Evolutionary conservation across 2,888 invertebrate genomes (phyloP).

Genomic region (Chymomyza fuscimana): DNA sequence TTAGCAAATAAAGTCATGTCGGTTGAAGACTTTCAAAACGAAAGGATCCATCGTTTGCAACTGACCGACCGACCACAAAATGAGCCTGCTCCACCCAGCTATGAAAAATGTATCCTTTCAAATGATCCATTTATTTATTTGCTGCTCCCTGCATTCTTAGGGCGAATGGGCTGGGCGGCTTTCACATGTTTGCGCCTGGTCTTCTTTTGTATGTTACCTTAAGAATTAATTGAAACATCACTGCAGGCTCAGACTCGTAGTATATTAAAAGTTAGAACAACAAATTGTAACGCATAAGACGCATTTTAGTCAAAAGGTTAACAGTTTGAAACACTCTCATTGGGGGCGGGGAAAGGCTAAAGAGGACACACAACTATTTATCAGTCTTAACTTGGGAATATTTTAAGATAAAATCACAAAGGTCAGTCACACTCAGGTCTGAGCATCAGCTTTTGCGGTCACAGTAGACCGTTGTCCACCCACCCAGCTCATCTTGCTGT

Average conservation of each 20-base stretch:
- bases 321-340: slow-evolving; percentile 2
- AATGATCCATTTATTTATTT: slow-evolving; percentile 66
- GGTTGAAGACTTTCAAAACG: not conserved
- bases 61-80: not conserved
- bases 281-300: slow-evolving; percentile 54
- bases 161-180: too few species aligned
- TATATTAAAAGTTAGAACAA: slow-evolving; percentile 59
- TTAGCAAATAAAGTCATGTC: too few species aligned
- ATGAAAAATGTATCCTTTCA: slow-evolving; percentile 73
- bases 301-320: slow-evolving; percentile 27
- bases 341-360: not conserved
- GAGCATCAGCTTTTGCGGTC: slow-evolving; percentile 56
- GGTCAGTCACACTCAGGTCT: not conserved
- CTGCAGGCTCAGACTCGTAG: slow-evolving; percentile 53
- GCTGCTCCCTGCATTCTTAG: slow-evolving; percentile 14
- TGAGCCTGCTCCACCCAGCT: slow-evolving; percentile 38
- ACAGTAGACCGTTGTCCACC: slow-evolving; percentile 29
- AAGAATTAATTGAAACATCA: slow-evolving; percentile 75
- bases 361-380: slow-evolving; percentile 50
- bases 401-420: slow-evolving; percentile 66
- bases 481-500: not conserved
- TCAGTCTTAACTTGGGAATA: slow-evolving; percentile 69
- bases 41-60: not conserved
- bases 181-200: not conserved
- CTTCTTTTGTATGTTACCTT: slow-evolving; percentile 45